Evolutionary conservation across 2,113 vertebrate species (phyloP).

Genomic region (Pitta sordida): DNA sequence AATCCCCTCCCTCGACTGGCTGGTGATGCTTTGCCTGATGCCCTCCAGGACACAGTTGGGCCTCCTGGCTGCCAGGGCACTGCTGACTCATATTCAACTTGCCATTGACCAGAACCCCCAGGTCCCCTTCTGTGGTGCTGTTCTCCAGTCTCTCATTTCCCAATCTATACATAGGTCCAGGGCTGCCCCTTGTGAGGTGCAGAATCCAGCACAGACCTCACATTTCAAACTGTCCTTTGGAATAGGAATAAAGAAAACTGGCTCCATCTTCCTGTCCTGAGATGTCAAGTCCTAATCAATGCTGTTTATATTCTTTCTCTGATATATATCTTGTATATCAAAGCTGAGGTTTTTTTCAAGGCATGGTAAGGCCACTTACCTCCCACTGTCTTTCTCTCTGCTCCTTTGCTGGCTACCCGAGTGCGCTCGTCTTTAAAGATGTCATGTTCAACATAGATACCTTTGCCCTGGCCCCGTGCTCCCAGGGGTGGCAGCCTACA

Average conservation of each 20-base stretch:
- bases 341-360: not conserved
- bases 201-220: not conserved
- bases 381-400: not conserved
- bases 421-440: not conserved
- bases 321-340: not conserved
- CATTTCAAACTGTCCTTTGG: not conserved
- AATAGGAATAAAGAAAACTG: not conserved
- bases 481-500: not conserved
- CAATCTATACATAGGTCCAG: not conserved
- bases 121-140: rapidly evolving
- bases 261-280: not conserved
- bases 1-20: rapidly evolving
- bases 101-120: rapidly evolving
- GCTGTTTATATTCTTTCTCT: not conserved
- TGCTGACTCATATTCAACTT: not conserved
- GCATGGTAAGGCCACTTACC: not conserved
- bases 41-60: not conserved
- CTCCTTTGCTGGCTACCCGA: not conserved
- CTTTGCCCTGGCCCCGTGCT: not conserved
- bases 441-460: not conserved
- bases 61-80: not conserved
- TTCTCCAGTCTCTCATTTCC: not conserved
- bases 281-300: not conserved
- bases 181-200: not conserved
- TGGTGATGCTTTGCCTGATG: not conserved